phyloP scores from a whole-genome alignment of 2,888 invertebrate genomes.

The Chrysina gloriosa region DNA sequence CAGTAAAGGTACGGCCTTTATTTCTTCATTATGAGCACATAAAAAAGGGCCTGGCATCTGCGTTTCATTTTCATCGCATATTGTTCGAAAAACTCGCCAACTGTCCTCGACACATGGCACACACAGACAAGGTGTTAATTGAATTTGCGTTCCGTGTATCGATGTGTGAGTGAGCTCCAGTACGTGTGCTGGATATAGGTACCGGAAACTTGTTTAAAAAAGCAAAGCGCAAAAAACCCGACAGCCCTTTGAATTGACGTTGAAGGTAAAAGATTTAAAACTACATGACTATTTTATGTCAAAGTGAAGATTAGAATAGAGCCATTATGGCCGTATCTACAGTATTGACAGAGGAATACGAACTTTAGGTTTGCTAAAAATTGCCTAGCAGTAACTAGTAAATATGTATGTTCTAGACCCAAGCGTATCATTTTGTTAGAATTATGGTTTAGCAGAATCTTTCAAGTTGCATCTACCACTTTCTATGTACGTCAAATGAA shows the following conservation, averaged over 20 bases:
- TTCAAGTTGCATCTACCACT: too few species aligned
- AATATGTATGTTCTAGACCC: too few species aligned
- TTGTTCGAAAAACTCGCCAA: conserved; percentile 10
- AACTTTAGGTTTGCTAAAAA: too few species aligned
- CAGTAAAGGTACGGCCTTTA: conserved; percentile 9
- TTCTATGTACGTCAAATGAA: too few species aligned
- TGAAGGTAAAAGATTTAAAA: conserved; percentile 23
- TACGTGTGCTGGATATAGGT: not conserved
- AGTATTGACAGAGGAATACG: too few species aligned
- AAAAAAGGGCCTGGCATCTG: conserved; percentile 17
- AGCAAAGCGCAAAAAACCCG: not conserved
- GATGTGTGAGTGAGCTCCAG: not conserved
- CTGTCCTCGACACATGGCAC: conserved; percentile 16
- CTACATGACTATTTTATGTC: not conserved
- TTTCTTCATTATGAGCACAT: conserved; percentile 18
- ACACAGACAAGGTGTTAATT: conserved; percentile 28
- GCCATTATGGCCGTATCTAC: too few species aligned
- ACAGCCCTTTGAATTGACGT: not conserved
- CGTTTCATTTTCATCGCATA: conserved; percentile 14
- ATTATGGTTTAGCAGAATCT: too few species aligned
- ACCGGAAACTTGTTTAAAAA: not conserved
- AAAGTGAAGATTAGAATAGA: too few species aligned
- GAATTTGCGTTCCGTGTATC: conserved; percentile 20
- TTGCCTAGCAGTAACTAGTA: too few species aligned
- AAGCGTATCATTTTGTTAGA: too few species aligned